Percentiles rank a stretch among this genome's conserved stretches.
phyloP scores from a whole-genome alignment of 53 echinoderm and acorn worm species.

The Zoroaster sp. region DNA sequence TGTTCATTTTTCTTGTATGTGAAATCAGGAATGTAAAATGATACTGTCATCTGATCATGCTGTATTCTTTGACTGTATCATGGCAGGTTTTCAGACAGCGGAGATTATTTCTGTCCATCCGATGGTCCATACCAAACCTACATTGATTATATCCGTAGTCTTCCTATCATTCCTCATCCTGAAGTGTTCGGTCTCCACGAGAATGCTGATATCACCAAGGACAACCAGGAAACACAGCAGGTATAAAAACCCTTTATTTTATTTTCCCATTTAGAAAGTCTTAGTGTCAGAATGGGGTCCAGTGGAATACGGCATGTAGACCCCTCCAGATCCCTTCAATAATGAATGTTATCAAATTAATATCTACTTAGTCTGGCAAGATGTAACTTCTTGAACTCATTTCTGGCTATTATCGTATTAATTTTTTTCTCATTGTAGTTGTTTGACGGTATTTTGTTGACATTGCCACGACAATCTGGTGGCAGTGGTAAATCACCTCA shows the following conservation, averaged over 20 bases:
- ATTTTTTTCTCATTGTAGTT: constrained; percentile 51
- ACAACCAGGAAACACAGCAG: constrained; percentile 97
- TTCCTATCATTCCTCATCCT: constrained; percentile 96
- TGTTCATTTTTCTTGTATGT: too few relatives aligned
- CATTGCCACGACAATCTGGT: constrained; percentile 88
- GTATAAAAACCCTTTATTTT: too few relatives aligned
- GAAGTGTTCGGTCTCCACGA: constrained; percentile 98
- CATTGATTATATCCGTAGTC: constrained; percentile 85
- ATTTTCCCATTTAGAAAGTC: too few relatives aligned
- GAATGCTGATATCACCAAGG: constrained; percentile 99
- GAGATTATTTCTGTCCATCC: constrained; percentile 81
- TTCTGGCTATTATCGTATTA: background rate
- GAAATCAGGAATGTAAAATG: too few relatives aligned
- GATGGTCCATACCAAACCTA: constrained; percentile 84
- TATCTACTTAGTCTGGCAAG: too few relatives aligned
- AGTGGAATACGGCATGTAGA: too few relatives aligned
- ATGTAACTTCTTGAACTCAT: too few relatives aligned
- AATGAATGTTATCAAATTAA: too few relatives aligned
- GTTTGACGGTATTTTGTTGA: constrained; percentile 93
- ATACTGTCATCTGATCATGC: too few relatives aligned
- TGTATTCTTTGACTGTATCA: background rate
- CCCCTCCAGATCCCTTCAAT: too few relatives aligned
- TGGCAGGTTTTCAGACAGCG: constrained; percentile 94
- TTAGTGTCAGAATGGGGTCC: too few relatives aligned
- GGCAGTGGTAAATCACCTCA: constrained; percentile 93